These are phyloP conservation scores for Microdon myrmicae DNA, from an alignment of 2,888 invertebrate genomes.

Conservation along the genomic window DNA sequence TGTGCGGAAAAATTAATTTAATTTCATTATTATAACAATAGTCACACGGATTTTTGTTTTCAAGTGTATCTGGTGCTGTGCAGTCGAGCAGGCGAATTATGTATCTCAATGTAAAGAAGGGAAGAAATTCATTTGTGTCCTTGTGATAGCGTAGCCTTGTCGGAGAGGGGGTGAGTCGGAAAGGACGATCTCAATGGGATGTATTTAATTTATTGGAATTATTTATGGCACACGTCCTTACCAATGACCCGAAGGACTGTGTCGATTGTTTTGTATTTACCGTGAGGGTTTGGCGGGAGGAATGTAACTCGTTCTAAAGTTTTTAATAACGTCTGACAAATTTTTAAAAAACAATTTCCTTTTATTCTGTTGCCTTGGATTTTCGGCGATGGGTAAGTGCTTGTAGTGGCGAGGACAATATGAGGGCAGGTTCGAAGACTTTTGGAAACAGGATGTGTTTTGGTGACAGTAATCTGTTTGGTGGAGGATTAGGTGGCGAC, in stretches of 20 bases:
- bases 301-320: slow-evolving; percentile 22
- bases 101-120: too few relatives aligned
- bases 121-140: slow-evolving; percentile 20
- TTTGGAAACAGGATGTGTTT: slow-evolving; percentile 62
- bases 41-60: slow-evolving; percentile 38
- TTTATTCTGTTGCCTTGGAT: slow-evolving; percentile 17
- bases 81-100: slow-evolving; percentile 10
- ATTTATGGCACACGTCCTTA: slow-evolving; percentile 61
- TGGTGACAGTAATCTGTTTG: slow-evolving; percentile 67
- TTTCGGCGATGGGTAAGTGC: slow-evolving; percentile 12
- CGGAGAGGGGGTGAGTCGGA: slow-evolving; percentile 29
- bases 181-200: slow-evolving; percentile 60
- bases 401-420: slow-evolving; percentile 16
- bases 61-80: slow-evolving; percentile 22
- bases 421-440: slow-evolving; percentile 57
- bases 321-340: slow-evolving; percentile 40
- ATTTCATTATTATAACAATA: slow-evolving; percentile 56
- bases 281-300: neutral
- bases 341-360: slow-evolving; percentile 42
- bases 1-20: slow-evolving; percentile 54
- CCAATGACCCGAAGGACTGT: slow-evolving; percentile 32
- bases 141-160: slow-evolving; percentile 8
- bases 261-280: slow-evolving; percentile 35
- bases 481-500: slow-evolving; percentile 62
- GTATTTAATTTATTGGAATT: slow-evolving; percentile 67